Evolutionary conservation across 2,113 vertebrate species (phyloP), one percentile per base, ranked within the genome.

Genomic region (Orthonyx spaldingii): DNA sequence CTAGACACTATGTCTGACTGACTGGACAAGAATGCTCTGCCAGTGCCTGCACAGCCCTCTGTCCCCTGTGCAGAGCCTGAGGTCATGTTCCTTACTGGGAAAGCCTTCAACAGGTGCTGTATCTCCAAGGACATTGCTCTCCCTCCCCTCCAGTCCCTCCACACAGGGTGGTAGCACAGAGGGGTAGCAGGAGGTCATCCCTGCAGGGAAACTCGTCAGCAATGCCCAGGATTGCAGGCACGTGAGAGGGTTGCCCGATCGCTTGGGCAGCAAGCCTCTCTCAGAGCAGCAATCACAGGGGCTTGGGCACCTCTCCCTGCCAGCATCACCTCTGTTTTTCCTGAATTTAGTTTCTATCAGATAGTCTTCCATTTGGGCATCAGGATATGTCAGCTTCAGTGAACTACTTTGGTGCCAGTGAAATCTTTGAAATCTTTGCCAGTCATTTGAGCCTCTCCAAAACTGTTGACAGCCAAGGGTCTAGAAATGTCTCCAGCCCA

Each of bases 51-150:
- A 93, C 33, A 80, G 42, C 33, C 59, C 57, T 41, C 30, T 0
- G 23, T 77, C 70, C 94, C 88, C 91, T 90, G 41, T 35, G 12
- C 4, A 4, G 74, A 84, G 84, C 63, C 75, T 95, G 91, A 92
- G 95, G 91, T 96, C 96, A 97, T 89, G 55, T 95, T 95, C 93
- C 85, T 89, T 89, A 95, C 60, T 92, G 82, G 94, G 93, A 95
- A 94, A 92, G 85, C 81, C 76, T 87, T 75, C 82, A 84, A 96
- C 91, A 97, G 93, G 94, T 96, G 96, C 83, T 59, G 9, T 80
- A 42, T 76, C 70, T 91, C 71, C 72, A 92, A 74, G 72, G 91
- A 46, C 72, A 78, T 86, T 46, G 47, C 60, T 49, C 56, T 86
- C 56, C 22, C 52, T 60, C 64, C 68, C 41, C 60, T 60, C 47